Evolutionary conservation across 1,140 invertebrate genomes (phyloP).

Genomic region (Drosophila lini): DNA sequence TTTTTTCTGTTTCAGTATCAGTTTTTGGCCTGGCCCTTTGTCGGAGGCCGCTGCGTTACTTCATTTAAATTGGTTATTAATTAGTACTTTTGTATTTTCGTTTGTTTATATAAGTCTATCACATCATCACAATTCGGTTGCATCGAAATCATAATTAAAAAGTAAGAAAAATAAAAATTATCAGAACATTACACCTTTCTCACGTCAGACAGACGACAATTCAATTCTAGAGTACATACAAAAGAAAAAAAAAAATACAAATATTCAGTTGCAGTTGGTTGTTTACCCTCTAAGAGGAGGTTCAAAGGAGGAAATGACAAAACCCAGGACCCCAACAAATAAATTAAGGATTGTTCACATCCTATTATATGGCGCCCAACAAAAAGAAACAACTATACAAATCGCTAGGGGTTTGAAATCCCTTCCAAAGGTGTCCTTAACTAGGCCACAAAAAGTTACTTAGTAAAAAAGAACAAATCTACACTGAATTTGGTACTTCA

Average conservation of each 20-base stretch:
- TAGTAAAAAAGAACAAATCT: neutral
- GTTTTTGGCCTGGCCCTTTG: slow-evolving; percentile 36
- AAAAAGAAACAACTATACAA: neutral
- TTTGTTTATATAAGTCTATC: slow-evolving; percentile 79
- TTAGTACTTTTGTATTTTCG: slow-evolving; percentile 69
- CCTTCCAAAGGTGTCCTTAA: neutral
- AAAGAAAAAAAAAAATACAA: slow-evolving; percentile 18
- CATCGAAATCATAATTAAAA: slow-evolving; percentile 62
- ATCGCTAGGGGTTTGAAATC: neutral
- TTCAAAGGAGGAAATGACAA: slow-evolving; percentile 14
- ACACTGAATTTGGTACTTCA: neutral
- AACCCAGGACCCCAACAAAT: slow-evolving; percentile 5
- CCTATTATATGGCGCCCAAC: too few relatives aligned
- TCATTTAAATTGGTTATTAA: slow-evolving; percentile 73
- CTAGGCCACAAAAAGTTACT: neutral
- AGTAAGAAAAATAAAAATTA: slow-evolving; percentile 36
- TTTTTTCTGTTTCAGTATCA: slow-evolving; percentile 31
- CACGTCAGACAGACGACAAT: slow-evolving; percentile 4
- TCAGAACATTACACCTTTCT: slow-evolving; percentile 27
- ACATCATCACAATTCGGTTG: slow-evolving; percentile 82
- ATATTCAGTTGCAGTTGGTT: slow-evolving; percentile 16
- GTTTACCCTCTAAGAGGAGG: slow-evolving; percentile 5
- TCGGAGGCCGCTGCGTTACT: slow-evolving; percentile 43
- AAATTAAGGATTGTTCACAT: neutral
- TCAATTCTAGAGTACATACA: slow-evolving; percentile 27